These are phyloP conservation scores for Limanda limanda DNA, from an alignment of 2,113 vertebrate genomes.

Conservation along the genomic window DNA sequence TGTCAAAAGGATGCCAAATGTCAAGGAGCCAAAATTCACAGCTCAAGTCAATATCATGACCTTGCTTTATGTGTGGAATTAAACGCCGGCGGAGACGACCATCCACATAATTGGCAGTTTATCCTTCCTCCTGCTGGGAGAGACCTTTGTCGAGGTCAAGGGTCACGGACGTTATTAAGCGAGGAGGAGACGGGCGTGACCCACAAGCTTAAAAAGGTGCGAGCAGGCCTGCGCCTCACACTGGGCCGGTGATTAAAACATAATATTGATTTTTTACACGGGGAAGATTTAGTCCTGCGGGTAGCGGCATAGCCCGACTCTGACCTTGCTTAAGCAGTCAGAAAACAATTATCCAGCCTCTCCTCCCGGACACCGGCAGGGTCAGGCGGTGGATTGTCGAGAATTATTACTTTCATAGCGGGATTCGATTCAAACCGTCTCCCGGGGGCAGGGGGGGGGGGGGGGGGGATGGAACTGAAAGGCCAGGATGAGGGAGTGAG, in stretches of 20 bases:
- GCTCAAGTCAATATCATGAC: not conserved
- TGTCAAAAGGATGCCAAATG: not conserved
- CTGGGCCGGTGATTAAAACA: conserved; percentile 56
- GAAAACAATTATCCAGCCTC: conserved; percentile 68
- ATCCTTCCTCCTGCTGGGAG: conserved; percentile 11
- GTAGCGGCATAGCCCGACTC: not conserved
- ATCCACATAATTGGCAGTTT: conserved; percentile 33
- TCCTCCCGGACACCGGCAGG: conserved; percentile 54
- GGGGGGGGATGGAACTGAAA: conserved; percentile 11
- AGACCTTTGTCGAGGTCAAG: conserved; percentile 12
- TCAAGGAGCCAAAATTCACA: conserved; percentile 8
- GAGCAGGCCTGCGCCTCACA: not conserved
- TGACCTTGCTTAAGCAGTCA: conserved; percentile 61
- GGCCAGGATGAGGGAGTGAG: not conserved
- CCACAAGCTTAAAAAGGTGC: not conserved
- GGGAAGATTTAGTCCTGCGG: conserved; percentile 40
- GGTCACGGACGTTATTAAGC: conserved; percentile 24
- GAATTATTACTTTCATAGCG: conserved; percentile 68
- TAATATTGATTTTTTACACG: conserved; percentile 53
- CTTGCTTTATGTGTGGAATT: conserved; percentile 13
- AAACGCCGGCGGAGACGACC: not conserved
- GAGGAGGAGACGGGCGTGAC: conserved; percentile 6
- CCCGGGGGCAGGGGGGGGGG: not conserved
- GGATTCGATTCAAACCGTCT: conserved; percentile 58
- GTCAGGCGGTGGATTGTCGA: conserved; percentile 57